These are phyloP conservation scores for Gouania willdenowi DNA, from an alignment of 2,797 vertebrate species.

Conservation along the genomic window DNA sequence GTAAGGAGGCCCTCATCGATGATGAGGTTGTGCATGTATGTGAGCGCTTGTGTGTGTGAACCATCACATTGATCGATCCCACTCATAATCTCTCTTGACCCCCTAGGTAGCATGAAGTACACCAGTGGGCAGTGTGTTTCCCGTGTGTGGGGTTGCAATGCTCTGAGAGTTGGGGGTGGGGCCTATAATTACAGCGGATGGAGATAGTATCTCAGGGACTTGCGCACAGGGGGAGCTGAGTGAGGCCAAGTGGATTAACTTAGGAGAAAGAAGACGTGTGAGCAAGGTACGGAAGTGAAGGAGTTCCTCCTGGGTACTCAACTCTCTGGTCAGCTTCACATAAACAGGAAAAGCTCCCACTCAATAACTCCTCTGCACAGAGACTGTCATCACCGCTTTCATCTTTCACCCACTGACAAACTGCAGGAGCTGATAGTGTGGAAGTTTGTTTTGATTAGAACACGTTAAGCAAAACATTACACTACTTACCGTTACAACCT, in stretches of 20 bases:
- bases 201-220: slow-evolving; percentile 65
- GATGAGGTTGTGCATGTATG: slow-evolving; percentile 56
- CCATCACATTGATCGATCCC: slow-evolving; percentile 77
- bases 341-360: no score
- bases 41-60: slow-evolving; percentile 60
- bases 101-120: slow-evolving; percentile 73
- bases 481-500: no score
- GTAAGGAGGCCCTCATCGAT: slow-evolving; percentile 73
- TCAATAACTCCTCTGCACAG: no score
- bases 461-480: no score
- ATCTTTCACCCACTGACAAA: no score
- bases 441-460: no score
- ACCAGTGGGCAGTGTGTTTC: slow-evolving; percentile 62
- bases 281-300: slow-evolving; percentile 28
- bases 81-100: slow-evolving; percentile 77
- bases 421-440: no score
- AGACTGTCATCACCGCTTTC: no score
- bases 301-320: slow-evolving; percentile 18
- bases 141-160: slow-evolving; percentile 31
- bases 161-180: slow-evolving; percentile 38
- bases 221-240: slow-evolving; percentile 44
- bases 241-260: slow-evolving; percentile 65
- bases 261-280: slow-evolving; percentile 46
- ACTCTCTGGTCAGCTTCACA: slow-evolving; percentile 6
- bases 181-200: slow-evolving; percentile 72